Base-by-base conservation (phyloP, 2,888 invertebrate genomes). In the Caenorhabditis zanzibari region DNA sequence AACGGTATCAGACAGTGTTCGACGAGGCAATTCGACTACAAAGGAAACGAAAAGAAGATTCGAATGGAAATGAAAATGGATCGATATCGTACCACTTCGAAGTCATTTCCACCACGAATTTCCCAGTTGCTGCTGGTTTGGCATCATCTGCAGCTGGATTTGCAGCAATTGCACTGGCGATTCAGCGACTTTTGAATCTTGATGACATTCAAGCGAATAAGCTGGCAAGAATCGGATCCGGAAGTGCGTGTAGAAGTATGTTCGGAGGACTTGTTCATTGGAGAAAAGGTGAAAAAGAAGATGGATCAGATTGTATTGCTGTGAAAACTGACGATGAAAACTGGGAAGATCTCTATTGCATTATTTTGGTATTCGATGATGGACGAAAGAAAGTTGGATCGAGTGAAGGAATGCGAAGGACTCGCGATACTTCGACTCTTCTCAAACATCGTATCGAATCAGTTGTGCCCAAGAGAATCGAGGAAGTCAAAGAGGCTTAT, bases 91-190 rank as follows among this genome's bases (percentile, higher is more conserved):
- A 49, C 49, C 54, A 77, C 61, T 81, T 81, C 47, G 68, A 84
- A 66, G 82, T 90, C 16, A 69, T 32, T 44, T 94, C 94, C 0
- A 95, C 95, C 92, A 99, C 99, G 93, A 98, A 98, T 94, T 99
- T 99, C 92, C 99, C 99, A 14, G 98, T 98, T 4, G 97, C 97
- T 4, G 98, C 98, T 74, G 99, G 99, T 0, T 94, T 99, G 63
- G 99, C 99, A 0, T 98, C 98, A 0, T 98, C 98, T 77, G 98
- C 99, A 32, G 97, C 99, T 52, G 99, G 99, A 4, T 98, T 97
- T 93, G 98, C 98, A 2, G 92, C 92, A 14, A 88, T 92, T 26
- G 90, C 91, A 1, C 86, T 82, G 24, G 91, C 86, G 12, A 73
- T 93, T 41, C 88, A 91, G n/a, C 61, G 82, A 26, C 28, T 91